phyloP scores from a whole-genome alignment of 2,797 vertebrate species.

The Smutsia temminckii region DNA sequence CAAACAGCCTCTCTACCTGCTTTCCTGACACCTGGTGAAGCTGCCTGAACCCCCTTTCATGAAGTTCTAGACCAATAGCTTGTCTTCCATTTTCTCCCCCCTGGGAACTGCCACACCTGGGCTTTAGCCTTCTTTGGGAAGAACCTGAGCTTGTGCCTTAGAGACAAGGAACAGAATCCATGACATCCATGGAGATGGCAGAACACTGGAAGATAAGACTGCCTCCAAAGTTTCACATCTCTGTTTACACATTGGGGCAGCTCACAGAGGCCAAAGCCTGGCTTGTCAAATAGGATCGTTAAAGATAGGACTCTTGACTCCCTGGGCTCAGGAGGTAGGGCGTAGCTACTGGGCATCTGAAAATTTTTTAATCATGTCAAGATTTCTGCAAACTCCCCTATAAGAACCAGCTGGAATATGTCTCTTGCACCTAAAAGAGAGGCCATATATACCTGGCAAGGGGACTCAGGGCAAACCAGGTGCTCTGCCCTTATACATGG shows the following conservation, averaged over 20 bases:
- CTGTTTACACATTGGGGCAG: not conserved
- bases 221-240: not conserved
- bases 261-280: not conserved
- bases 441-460: not conserved
- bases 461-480: not conserved
- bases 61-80: not conserved
- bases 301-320: slow-evolving; percentile 7
- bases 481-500: rapidly evolving
- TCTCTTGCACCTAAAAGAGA: not conserved
- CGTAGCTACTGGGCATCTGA: not conserved
- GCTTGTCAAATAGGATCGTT: not conserved
- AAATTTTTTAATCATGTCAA: slow-evolving; percentile 5
- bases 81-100: not conserved
- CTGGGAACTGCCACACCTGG: not conserved
- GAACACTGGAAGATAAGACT: not conserved
- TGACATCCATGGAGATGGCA: not conserved
- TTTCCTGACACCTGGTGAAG: not conserved
- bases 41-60: not conserved
- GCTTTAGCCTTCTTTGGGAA: slow-evolving; percentile 3
- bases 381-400: not conserved
- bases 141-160: not conserved
- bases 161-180: slow-evolving; percentile 16
- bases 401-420: not conserved
- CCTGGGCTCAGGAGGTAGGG: not conserved
- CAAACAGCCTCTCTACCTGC: not conserved